These are phyloP conservation scores for Enteromius argenteus DNA, from an alignment of 2,797 vertebrate genomes.

Conservation along the genomic window DNA sequence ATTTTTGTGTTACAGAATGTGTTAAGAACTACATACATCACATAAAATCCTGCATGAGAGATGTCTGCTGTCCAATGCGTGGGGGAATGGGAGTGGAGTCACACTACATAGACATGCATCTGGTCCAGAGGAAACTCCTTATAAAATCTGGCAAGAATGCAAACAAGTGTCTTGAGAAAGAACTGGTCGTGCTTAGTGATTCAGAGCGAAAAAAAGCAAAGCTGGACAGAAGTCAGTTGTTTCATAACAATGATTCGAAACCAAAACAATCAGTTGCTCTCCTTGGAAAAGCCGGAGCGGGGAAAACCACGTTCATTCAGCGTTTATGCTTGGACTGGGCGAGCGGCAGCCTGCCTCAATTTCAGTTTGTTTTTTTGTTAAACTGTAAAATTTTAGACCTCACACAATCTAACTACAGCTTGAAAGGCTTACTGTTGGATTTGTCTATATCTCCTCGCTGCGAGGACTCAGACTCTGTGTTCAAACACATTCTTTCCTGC, in stretches of 20 bases:
- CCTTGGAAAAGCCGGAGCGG: conserved; percentile 86
- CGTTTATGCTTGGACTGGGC: conserved; percentile 89
- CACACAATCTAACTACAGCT: conserved; percentile 68
- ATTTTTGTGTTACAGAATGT: conserved; percentile 72
- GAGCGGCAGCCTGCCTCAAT: conserved; percentile 79
- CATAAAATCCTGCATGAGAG: conserved; percentile 73
- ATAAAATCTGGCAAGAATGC: conserved; percentile 74
- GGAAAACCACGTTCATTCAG: conserved; percentile 86
- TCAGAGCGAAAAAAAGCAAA: conserved; percentile 73
- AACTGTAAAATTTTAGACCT: conserved; percentile 79
- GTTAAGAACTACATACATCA: conserved; percentile 76
- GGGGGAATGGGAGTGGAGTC: conserved; percentile 68
- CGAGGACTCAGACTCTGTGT: conserved; percentile 71
- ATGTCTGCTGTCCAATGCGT: conserved; percentile 70
- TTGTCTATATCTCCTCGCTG: conserved; percentile 68
- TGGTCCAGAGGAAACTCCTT: conserved; percentile 78
- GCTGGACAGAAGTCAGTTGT: conserved; percentile 75
- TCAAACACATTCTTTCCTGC: conserved; percentile 77
- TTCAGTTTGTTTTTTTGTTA: conserved; percentile 87
- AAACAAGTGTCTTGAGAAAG: conserved; percentile 83
- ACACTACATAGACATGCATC: conserved; percentile 78
- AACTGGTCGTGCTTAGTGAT: conserved; percentile 78
- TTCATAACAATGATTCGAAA: conserved; percentile 67
- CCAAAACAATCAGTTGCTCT: conserved; percentile 80
- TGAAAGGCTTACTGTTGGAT: conserved; percentile 83